Base-by-base conservation (phyloP, 2,888 invertebrate species). In the Xylota segnis region DNA sequence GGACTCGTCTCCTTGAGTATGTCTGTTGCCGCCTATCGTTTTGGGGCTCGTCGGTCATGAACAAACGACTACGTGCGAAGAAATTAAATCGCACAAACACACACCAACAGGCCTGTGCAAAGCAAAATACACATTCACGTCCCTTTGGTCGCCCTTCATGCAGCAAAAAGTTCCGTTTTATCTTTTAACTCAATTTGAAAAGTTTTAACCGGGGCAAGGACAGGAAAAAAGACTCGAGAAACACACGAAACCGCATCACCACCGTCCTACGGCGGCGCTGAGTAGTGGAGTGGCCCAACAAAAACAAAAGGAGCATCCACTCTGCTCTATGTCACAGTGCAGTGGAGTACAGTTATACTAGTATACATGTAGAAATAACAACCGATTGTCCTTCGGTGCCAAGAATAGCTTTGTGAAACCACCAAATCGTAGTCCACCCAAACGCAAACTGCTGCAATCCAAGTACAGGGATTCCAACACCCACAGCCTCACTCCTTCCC, bases 151-250 rank as follows among this genome's bases (percentile, higher is more conserved):
- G 61, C 47, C 72, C 86, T 72, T 86, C 86, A 86, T 86, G 86
- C 86, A 86, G 86, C 63, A 82, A 81, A 84, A 82, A 86, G 72
- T 81, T 86, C 82, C 66, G 82, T 86, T 86, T 86, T 77, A 86
- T 81, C 81, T 86, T 86, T 86, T 86, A 86, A 86, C 86, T 86
- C 86, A 82, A 82, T 86, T 86, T 86, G 77, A 82, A 86, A 86
- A 86, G 82, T 86, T 86, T 86, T 61, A 86, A 81, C 81, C 82
- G 72, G 86, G 61, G 72, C 82, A 82, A 82, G 76, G 86, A 82
- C 72, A 81, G 75, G 56, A 54, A 77, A 75, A 75, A 56, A 59
- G 40, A 59, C 76, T 71, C 16, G 47, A 61, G 61, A 81, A 72
- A 77, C 77, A 77, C 76, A 82, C 68, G 81, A 56, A 76, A 63